These are phyloP conservation scores for Menura novaehollandiae DNA, from an alignment of 2,113 vertebrate species.

Conservation along the genomic window DNA sequence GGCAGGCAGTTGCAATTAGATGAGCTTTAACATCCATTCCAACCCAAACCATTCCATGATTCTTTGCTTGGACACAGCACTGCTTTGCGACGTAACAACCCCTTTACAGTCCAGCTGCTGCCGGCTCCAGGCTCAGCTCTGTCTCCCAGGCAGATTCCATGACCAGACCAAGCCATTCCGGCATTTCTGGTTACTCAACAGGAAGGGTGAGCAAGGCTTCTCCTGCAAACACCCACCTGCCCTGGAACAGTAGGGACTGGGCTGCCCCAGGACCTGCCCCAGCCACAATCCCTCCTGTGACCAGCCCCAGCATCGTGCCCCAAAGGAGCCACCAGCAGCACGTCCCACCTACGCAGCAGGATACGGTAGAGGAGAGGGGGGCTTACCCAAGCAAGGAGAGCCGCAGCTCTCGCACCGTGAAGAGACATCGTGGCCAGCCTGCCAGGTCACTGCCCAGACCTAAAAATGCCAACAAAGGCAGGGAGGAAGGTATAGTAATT, in stretches of 20 bases:
- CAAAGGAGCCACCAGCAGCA: accelerated
- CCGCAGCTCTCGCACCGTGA: constrained; percentile 48
- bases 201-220: background rate
- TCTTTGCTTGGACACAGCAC: background rate
- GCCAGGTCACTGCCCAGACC: background rate
- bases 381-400: constrained; percentile 78
- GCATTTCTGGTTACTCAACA: background rate
- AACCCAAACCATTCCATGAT: background rate
- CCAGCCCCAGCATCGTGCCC: accelerated
- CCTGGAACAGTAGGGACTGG: background rate
- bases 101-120: background rate
- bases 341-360: background rate
- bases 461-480: background rate
- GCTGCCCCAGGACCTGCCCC: background rate
- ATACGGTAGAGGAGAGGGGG: background rate
- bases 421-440: constrained; percentile 69
- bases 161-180: background rate
- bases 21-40: background rate
- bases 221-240: background rate
- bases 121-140: background rate
- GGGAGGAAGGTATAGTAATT: background rate
- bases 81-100: background rate
- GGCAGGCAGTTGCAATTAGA: background rate
- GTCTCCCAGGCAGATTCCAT: background rate
- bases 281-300: background rate